Base-by-base conservation (phyloP, 2,797 vertebrate species). In the Bryconaethiops microstoma region DNA sequence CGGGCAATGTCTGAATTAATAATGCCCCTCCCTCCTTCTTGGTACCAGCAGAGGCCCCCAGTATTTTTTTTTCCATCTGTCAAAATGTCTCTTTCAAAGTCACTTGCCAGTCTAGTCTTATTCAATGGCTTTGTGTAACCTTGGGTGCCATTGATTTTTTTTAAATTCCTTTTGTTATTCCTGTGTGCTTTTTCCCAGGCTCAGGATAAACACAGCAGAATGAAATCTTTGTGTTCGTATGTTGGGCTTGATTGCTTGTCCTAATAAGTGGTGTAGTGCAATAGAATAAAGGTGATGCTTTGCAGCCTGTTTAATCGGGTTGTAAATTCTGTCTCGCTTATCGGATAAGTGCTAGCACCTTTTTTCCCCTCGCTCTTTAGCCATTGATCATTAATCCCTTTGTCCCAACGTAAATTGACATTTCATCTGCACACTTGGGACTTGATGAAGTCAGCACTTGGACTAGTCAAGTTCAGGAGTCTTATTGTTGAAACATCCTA, bases 241-340 rank as follows among this genome's bases (percentile, higher is more conserved):
- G 62, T 82, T 75, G 74, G 74, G 68, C 80, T 73, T 85, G 84
- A 85, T 82, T 79, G 75, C 77, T 85, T 60, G 67, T 75, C 78
- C 80, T 70, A 85, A 82, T 85, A 83, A 82, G 78, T 42, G 23
- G 35, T 29, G 55, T 73, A 80, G 78, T 50, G 78, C 74, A 77
- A 62, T 57, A 64, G 64, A 81, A 81, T 50, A 54, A 81, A 74
- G 79, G 16, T 23, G 29, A 83, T 80, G 48, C 73, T 82, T 78
- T 19, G 48, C 52, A 62, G 50, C 80, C 59, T 59, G 39, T 79
- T 83, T 80, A 82, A 82, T 77, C 71, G 54, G 55, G 63, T 2
- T 57, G 13, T 76, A 79, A 77, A 79, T 86, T 77, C 78, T 21
- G 19, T 40, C 72, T 81, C 54, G 76, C 76, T 80, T 85, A 82